A percentile compares a stretch with the other conserved stretches of the same genome.
Evolutionary conservation across 2,797 vertebrate species (phyloP).

Genomic region (Bucorvus abyssinicus): DNA sequence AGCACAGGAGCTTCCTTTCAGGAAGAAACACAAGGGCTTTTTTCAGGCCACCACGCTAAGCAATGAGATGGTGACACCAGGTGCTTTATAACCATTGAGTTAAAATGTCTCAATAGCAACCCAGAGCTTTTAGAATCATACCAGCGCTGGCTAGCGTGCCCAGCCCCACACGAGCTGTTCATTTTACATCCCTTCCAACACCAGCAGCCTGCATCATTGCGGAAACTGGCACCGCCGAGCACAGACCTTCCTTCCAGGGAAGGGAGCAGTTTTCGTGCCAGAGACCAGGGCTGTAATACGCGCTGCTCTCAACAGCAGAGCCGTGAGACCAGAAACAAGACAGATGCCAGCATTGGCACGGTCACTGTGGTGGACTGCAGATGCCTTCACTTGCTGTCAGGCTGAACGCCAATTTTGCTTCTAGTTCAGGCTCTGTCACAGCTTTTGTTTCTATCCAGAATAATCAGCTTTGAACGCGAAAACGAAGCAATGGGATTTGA

Average conservation of each 20-base stretch:
- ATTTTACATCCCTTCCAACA: background rate
- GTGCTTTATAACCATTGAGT: background rate
- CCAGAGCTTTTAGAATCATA: background rate
- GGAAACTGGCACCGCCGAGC: background rate
- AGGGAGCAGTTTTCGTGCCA: background rate
- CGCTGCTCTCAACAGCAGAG: background rate
- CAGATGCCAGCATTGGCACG: background rate
- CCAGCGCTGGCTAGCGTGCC: background rate
- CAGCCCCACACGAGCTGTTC: background rate
- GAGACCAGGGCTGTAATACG: background rate
- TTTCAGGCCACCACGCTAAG: no score
- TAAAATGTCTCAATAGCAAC: background rate
- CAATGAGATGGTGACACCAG: background rate
- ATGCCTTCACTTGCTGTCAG: background rate
- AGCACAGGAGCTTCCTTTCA: no score
- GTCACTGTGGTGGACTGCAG: background rate
- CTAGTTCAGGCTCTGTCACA: background rate
- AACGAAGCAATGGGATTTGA: background rate
- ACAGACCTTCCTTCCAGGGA: conserved; percentile 14
- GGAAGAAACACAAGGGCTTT: no score
- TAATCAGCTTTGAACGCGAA: background rate
- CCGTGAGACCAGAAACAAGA: background rate
- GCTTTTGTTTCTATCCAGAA: background rate
- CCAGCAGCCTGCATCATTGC: background rate
- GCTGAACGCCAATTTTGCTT: background rate